phyloP scores from a whole-genome alignment of 2,797 vertebrate species.

The Sebastiscus tertius region DNA sequence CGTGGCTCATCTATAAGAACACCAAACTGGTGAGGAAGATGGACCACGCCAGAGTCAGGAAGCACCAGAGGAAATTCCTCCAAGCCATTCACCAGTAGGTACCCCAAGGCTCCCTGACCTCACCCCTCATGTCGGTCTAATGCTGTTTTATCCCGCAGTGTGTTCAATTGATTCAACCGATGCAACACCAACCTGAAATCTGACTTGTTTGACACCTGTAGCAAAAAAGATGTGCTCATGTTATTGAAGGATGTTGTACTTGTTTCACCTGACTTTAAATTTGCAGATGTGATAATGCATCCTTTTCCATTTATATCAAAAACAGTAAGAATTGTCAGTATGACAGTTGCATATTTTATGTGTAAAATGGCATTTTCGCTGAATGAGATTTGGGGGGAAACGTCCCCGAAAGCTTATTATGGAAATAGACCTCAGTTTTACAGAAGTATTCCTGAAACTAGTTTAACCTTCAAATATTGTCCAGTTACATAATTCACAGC shows the following conservation, averaged over 20 bases:
- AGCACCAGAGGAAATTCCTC: conserved; percentile 99
- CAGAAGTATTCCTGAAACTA: conserved; percentile 31
- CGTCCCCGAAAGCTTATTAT: background rate
- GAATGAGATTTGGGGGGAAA: conserved; percentile 26
- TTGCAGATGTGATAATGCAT: conserved; percentile 29
- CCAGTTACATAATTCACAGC: conserved; percentile 34
- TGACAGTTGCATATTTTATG: conserved; percentile 10
- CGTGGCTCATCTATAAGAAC: conserved; percentile 99
- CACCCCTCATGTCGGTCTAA: background rate
- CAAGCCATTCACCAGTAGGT: conserved; percentile 99
- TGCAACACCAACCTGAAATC: conserved; percentile 74
- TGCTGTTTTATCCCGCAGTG: conserved; percentile 5
- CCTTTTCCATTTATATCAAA: conserved; percentile 4
- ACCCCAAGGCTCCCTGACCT: conserved; percentile 22
- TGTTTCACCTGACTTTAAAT: conserved; percentile 34
- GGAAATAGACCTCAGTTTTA: conserved; percentile 25
- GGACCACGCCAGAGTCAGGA: conserved; percentile 98
- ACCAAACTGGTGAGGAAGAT: conserved; percentile 99
- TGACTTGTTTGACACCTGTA: conserved; percentile 91
- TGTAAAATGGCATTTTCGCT: conserved; percentile 23
- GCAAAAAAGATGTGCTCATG: conserved; percentile 65
- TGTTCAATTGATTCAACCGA: conserved; percentile 18
- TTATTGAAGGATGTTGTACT: conserved; percentile 9
- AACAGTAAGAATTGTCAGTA: background rate
- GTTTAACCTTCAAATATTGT: conserved; percentile 29